Base-by-base conservation (phyloP, 2,113 vertebrate species). In the Apteryx owenii region DNA sequence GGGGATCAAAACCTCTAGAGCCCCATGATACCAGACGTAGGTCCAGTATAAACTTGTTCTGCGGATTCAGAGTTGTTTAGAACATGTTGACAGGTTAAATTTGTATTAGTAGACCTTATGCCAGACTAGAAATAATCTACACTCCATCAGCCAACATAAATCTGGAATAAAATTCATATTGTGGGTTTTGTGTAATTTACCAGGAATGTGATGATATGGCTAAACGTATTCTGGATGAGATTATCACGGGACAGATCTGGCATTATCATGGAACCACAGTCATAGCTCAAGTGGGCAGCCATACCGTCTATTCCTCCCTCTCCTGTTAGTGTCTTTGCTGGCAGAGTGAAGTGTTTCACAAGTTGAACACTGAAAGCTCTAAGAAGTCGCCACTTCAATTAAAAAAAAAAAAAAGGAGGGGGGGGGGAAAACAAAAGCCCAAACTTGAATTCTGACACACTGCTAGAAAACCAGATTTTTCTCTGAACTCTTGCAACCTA, bases 11-110 rank as follows among this genome's bases (percentile, higher is more conserved):
- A 79, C 73, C 81, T 89, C 69, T 64, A 40, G 93, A 87, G 9
- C 51, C 69, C 78, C 23, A 5, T 21, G 38, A n/a, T 71, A 81
- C 40, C 29, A 60, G 50, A 18, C 28, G 21, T 31, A 31, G 85
- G 33, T 84, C 95, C 90, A 91, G 90, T 88, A 36, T 82, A 65
- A 96, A 93, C 90, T 91, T 94, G 94, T 93, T 89, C 51, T 89
- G 85, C 0, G 4, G n/a, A 54, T 93, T 85, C 13, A 46, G 65
- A 44, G 65, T 19, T 44, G 65, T 68, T 68, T 20, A 46, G 90
- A 66, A 75, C 71, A 21, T 0, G 0, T 17, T 93, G 81, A 75
- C 79, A 76, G 70, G 71, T 71, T 89, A 62, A 60, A 71, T 93
- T 87, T 71, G 46, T 81, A 42, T 93, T 78, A 75, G 56, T 61